Conservation (phyloP, 2,888 invertebrate species). For the Aradus depressus region DNA sequence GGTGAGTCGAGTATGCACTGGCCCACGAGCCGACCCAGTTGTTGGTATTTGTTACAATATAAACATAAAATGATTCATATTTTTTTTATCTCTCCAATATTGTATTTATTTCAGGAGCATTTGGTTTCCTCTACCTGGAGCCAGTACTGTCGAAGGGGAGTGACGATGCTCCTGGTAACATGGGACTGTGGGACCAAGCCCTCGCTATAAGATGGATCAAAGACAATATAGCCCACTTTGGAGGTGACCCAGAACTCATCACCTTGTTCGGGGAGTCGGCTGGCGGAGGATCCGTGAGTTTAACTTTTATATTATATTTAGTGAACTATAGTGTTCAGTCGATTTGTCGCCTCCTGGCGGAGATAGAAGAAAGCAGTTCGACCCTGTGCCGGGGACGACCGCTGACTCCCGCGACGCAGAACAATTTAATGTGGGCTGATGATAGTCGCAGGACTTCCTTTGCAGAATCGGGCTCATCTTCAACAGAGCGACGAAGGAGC, state of each 20-base stretch:
- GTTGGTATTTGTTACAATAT: too few relatives aligned
- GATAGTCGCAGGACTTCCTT: neutral
- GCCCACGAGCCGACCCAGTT: too few relatives aligned
- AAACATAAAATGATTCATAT: too few relatives aligned
- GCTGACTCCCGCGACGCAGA: too few relatives aligned
- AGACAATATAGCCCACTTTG: conserved; percentile 82
- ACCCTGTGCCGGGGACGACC: too few relatives aligned
- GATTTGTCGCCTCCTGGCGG: too few relatives aligned
- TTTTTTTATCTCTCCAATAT: too few relatives aligned
- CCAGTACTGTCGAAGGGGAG: conserved; percentile 53
- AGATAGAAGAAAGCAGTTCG: too few relatives aligned
- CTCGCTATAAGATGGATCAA: conserved; percentile 87
- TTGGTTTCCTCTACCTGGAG: conserved; percentile 79
- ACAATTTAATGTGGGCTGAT: too few relatives aligned
- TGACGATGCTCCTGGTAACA: conserved; percentile 78
- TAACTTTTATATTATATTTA: neutral
- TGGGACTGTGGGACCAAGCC: conserved; percentile 90
- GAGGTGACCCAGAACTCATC: conserved; percentile 83
- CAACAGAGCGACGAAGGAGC: too few relatives aligned
- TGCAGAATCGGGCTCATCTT: neutral
- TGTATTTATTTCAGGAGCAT: conserved; percentile 56
- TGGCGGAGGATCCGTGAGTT: conserved; percentile 79
- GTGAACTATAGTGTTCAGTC: too few relatives aligned
- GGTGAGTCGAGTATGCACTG: too few relatives aligned
- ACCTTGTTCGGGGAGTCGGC: conserved; percentile 94